These are phyloP conservation scores for Himalopsyche anomala DNA, from an alignment of 2,888 invertebrate species.

Conservation along the genomic window DNA sequence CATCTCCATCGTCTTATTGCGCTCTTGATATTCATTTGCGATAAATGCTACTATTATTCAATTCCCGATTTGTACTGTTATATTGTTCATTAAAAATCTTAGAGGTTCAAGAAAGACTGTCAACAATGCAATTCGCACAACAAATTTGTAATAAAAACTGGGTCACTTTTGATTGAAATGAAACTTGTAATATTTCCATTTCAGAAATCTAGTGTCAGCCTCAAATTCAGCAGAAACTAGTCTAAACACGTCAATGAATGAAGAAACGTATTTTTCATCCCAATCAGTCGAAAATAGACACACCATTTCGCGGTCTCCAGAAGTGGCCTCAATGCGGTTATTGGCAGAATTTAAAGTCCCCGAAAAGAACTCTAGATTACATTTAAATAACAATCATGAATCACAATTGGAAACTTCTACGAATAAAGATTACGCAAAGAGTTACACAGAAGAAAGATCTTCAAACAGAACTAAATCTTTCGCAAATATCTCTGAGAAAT, in stretches of 20 bases:
- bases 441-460: background rate
- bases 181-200: slow-evolving; percentile 22
- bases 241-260: slow-evolving; percentile 34
- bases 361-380: background rate
- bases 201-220: slow-evolving; percentile 49
- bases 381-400: slow-evolving; percentile 17
- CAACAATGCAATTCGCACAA: no score
- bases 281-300: background rate
- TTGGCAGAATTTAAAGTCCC: background rate
- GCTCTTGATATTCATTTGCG: no score
- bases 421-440: background rate
- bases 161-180: background rate
- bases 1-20: no score
- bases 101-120: no score
- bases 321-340: background rate
- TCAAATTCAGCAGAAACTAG: slow-evolving; percentile 45
- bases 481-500: background rate
- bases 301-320: background rate
- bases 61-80: no score
- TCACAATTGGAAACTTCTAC: background rate
- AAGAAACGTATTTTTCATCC: slow-evolving; percentile 44
- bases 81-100: no score
- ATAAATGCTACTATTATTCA: no score
- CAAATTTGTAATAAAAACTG: no score
- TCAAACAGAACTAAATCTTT: background rate